Base-by-base conservation (phyloP, 2,113 vertebrate genomes). In the Fukomys damarensis region DNA sequence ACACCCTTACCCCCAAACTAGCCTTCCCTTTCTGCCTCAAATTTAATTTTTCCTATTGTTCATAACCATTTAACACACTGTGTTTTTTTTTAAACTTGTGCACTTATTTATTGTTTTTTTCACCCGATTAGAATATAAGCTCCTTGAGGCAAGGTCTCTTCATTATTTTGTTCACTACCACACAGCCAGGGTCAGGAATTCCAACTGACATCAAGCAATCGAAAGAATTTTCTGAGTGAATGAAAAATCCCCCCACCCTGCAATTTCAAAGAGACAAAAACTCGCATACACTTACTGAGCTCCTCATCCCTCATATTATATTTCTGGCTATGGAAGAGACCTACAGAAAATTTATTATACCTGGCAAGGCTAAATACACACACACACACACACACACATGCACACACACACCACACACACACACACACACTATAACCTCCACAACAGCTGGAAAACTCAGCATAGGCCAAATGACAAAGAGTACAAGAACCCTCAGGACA, bases 241-340 rank as follows among this genome's bases (percentile, higher is more conserved):
- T 49, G 46, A 49, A 43, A 0, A 5, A 52, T 26, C 74, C 22
- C 61, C 17, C 54, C n/a, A n/a, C n/a, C 63, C 43, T 77, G 12
- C 2, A 38, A 61, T 35, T 66, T 54, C 20, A 79, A 65, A 90
- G 52, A 3, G 11, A 89, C 80, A 35, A 61, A 81, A 32, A 28
- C 54, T 81, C 38, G 24, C 26, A 52, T 19, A 20, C 3, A 10
- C 84, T 59, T 66, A 35, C 19, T 35, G 28, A 41, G 5, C 19
- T 7, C 7, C 26, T 43, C 70, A 68, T 35, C 56, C 66, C 86
- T 14, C 38, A 66, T 16, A 66, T 63, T 49, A 49, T 4, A 68
- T n/a, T 81, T 91, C 35, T 74, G 41, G 38, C n/a, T 89, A 30
- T 2, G 66, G 90, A 70, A 88, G 24, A 79, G 61, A 96, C 17